These are phyloP conservation scores for Hartigia nigra DNA, from an alignment of 2,888 invertebrate genomes.

Conservation along the genomic window DNA sequence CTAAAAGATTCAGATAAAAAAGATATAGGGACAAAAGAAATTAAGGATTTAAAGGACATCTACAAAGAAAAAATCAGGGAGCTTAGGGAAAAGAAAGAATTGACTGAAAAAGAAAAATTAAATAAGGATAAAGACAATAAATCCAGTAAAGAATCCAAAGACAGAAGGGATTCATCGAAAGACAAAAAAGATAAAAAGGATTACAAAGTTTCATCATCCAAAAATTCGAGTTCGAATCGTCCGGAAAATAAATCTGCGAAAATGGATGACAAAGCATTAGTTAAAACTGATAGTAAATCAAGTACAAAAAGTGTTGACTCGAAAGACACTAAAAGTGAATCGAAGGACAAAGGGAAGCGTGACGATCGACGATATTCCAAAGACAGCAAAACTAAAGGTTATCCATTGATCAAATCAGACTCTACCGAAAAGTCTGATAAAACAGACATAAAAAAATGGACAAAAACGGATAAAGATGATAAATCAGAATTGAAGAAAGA, in stretches of 20 bases:
- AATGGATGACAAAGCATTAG: conserved; percentile 27
- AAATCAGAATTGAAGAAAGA: conserved; percentile 24
- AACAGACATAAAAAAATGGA: conserved; percentile 62
- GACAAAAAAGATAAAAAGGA: conserved; percentile 57
- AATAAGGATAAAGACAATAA: conserved; percentile 53
- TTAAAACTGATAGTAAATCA: conserved; percentile 28
- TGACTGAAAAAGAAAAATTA: conserved; percentile 61
- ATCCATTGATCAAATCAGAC: conserved; percentile 33
- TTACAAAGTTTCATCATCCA: conserved; percentile 47
- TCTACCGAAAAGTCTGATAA: conserved; percentile 48
- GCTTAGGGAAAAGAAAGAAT: conserved; percentile 60
- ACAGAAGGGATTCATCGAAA: conserved; percentile 36
- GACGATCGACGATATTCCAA: conserved; percentile 44
- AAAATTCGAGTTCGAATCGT: conserved; percentile 46
- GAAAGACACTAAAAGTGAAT: conserved; percentile 51
- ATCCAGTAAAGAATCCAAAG: conserved; percentile 48
- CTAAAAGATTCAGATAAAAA: conserved; percentile 49
- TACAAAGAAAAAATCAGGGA: conserved; percentile 64
- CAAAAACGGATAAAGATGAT: conserved; percentile 54
- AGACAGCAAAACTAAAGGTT: conserved; percentile 35
- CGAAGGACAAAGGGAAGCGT: conserved; percentile 47
- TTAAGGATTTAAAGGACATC: conserved; percentile 61
- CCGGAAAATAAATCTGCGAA: conserved; percentile 51
- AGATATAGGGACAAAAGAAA: conserved; percentile 45
- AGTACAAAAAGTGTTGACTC: conserved; percentile 38